phyloP scores from a whole-genome alignment of 1,140 invertebrate genomes.

The Rhizoglyphus robini region DNA sequence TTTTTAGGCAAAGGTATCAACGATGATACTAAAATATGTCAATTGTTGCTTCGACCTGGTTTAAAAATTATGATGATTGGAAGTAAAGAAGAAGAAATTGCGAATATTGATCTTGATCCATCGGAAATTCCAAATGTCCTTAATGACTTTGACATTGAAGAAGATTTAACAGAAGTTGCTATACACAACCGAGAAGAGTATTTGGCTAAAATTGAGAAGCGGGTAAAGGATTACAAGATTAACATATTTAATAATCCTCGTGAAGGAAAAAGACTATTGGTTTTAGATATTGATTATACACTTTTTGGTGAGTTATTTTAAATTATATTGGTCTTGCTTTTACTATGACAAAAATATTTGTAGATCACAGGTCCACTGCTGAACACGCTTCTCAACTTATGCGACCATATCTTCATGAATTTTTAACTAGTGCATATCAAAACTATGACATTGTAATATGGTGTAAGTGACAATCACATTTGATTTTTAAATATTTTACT shows the following conservation, averaged over 20 bases:
- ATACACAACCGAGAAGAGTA: constrained; percentile 59
- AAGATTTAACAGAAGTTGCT: constrained; percentile 47
- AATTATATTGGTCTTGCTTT: neutral
- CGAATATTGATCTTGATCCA: constrained; percentile 54
- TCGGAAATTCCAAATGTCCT: constrained; percentile 41
- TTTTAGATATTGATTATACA: constrained; percentile 94
- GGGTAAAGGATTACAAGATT: constrained; percentile 73
- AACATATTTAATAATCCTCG: constrained; percentile 64
- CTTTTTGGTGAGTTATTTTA: constrained; percentile 34
- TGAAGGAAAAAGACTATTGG: constrained; percentile 65
- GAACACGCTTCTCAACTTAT: constrained; percentile 78
- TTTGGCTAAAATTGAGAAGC: constrained; percentile 51
- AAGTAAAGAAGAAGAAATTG: constrained; percentile 77
- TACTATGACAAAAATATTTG: constrained; percentile 15
- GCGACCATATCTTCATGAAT: constrained; percentile 88
- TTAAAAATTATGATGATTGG: constrained; percentile 96
- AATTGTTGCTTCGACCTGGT: constrained; percentile 35
- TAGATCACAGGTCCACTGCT: constrained; percentile 76
- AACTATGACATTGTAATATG: constrained; percentile 46
- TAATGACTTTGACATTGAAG: constrained; percentile 61
- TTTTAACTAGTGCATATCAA: constrained; percentile 76
- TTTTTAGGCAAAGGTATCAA: constrained; percentile 24
- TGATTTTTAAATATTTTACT: neutral
- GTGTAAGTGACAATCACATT: constrained; percentile 34
- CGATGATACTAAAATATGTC: constrained; percentile 24